phyloP scores from a whole-genome alignment of 2,797 vertebrate species.

The Luscinia megarhynchos region DNA sequence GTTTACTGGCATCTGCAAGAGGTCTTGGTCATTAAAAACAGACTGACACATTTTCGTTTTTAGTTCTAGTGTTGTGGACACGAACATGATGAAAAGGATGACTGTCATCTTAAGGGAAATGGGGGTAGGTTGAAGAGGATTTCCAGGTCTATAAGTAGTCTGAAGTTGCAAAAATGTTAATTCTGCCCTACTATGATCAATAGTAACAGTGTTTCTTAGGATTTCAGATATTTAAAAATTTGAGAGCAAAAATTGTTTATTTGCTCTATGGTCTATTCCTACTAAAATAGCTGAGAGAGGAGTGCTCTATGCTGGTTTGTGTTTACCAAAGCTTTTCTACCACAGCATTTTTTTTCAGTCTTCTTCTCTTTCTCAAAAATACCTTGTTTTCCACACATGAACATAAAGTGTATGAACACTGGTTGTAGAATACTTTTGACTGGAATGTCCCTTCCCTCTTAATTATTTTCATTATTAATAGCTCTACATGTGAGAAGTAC shows the following conservation, averaged over 20 bases:
- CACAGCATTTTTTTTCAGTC: neutral
- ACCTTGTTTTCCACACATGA: neutral
- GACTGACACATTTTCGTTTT: neutral
- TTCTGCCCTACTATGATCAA: neutral
- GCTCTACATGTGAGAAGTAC: neutral
- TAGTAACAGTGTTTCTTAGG: neutral
- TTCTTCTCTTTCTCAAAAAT: neutral
- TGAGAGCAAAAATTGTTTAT: neutral
- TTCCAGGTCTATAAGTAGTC: neutral
- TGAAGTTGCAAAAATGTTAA: neutral
- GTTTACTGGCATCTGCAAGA: neutral
- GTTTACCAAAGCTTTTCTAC: neutral
- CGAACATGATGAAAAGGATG: neutral
- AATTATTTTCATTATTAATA: neutral
- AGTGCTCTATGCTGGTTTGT: neutral
- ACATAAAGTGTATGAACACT: neutral
- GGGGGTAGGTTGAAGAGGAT: neutral
- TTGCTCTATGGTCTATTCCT: neutral
- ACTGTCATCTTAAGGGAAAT: neutral
- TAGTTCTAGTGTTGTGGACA: neutral
- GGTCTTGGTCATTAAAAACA: neutral
- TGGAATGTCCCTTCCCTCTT: neutral
- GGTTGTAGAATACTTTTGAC: neutral
- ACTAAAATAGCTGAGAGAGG: neutral
- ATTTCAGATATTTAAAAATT: neutral